Evolutionary conservation across 2,113 vertebrate species (phyloP), one percentile per base, ranked within the genome.

Genomic region (Burhinus bistriatus): DNA sequence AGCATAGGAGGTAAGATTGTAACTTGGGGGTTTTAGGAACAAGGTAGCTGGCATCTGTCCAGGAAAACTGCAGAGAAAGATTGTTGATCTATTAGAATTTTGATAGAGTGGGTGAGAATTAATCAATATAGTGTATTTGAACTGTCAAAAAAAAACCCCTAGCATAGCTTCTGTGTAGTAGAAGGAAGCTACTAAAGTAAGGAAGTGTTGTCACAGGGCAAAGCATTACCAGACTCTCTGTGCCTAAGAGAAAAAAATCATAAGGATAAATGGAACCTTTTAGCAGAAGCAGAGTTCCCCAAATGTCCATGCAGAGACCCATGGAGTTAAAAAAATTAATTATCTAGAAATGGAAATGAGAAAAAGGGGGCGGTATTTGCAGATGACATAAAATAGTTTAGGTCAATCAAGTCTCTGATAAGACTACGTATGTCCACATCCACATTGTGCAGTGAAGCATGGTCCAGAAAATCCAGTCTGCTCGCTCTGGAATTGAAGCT

Each of bases 41-140:
- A 87, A 70, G 51, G 42, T 71, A 55, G 17, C 10, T 94, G 76
- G 44, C 34, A 57, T 75, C 40, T 84, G 30, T 44, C 34, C 58
- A 66, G 70, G 49, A 38, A 84, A 93, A 87, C 1, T 61, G 40
- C 68, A 9, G 40, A 84, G 89, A 57, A 72, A 72, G 25, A 34
- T 73, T 38, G 79, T 87, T 40, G 45, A 4, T 94, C 61, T 91
- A 15, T 90, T 75, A 62, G 45, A 94, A 81, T 87, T 95, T 83
- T 93, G 89, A 83, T 52, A 47, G 71, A 69, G 32, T 62, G 55
- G 29, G 32, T 62, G 36, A 77, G 78, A 95, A 68, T 84, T 82
- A 70, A 87, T 91, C 72, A 64, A 89, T 69, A 55, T 5, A 32
- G 12, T 70, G 21, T 79, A 57, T 95, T 61, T 82, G 76, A 93